Conservation (phyloP, 2,888 invertebrate genomes). For the Zelleria hepariella region DNA sequence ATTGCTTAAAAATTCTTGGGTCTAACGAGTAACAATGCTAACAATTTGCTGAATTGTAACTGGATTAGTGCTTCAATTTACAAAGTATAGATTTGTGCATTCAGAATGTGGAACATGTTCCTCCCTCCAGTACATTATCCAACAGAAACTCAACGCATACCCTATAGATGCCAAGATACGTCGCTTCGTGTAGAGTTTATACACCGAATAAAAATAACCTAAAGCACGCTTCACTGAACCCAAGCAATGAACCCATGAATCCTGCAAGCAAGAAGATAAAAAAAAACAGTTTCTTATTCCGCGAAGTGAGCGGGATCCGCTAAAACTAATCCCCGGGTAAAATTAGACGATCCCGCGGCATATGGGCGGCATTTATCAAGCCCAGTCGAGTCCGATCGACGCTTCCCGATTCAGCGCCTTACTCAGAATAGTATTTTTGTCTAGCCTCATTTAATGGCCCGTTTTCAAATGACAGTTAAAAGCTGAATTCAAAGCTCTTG, state of each 20-base stretch:
- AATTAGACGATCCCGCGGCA: neutral
- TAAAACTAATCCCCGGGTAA: neutral
- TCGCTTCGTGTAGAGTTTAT: too few species aligned
- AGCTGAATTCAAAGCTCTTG: neutral
- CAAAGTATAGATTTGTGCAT: too few species aligned
- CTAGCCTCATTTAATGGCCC: too few species aligned
- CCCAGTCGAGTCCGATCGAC: neutral
- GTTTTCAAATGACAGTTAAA: neutral
- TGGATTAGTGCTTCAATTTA: too few species aligned
- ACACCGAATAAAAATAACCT: neutral
- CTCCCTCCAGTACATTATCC: too few species aligned
- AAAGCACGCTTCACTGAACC: neutral
- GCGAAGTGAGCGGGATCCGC: neutral
- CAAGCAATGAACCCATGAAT: neutral
- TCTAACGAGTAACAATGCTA: too few species aligned
- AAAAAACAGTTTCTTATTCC: neutral
- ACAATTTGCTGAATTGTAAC: too few species aligned
- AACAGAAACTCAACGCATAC: too few species aligned
- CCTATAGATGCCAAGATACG: too few species aligned
- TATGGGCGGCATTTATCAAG: neutral
- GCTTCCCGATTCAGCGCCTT: neutral
- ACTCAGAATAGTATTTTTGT: neutral
- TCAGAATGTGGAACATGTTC: too few species aligned
- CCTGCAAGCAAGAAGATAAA: neutral
- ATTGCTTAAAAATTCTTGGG: too few species aligned